Base-by-base conservation (phyloP, 2,888 invertebrate genomes). In the Cremastinae sp. region DNA sequence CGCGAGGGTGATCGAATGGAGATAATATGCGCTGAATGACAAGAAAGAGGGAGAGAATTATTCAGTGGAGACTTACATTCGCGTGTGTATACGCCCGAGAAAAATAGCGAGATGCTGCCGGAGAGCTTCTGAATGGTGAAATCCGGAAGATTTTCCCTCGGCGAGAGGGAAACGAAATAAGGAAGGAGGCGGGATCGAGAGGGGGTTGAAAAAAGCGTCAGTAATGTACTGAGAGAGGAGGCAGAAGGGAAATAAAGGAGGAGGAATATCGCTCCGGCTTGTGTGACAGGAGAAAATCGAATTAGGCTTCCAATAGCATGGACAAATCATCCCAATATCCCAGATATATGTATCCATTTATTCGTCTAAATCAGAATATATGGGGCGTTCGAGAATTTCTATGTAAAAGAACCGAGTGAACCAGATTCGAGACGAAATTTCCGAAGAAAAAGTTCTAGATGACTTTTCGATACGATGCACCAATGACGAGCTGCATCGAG, bases 261-360 rank as follows among this genome's bases (percentile, higher is more conserved):
- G 41, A 43, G 51, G 61, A 43, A 58, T 37, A 70, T 69, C 59
- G 55, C 41, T 68, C 14, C 51, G 58, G 61, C 35, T 28, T 35
- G 41, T 64, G 65, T 56, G 28, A 35, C 56, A 62, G 72, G 66
- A 78, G 71, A 51, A 79, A 79, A 81, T 81, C 71, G 74, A 81
- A 82, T 80, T 75, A 71, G 74, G 77, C 76, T n/a, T 74, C 49
- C 75, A 73, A 78, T 78, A 64, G 61, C 73, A 76, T 70, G 76
- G 71, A 79, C 76, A 78, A 81, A 81, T 79, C 74, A 74, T 78
- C 78, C 58, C 72, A 75, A 58, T 62, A n/a, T 45, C 51, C 41
- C 61, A 35, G 41, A 65, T 20, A 49, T 71, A 47, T 58, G n/a
- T 49, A 5, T 69, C 14, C 37, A 41, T 18, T n/a, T n/a, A n/a